Conservation (phyloP, 2,888 invertebrate species). For the Masnerella sp. region DNA sequence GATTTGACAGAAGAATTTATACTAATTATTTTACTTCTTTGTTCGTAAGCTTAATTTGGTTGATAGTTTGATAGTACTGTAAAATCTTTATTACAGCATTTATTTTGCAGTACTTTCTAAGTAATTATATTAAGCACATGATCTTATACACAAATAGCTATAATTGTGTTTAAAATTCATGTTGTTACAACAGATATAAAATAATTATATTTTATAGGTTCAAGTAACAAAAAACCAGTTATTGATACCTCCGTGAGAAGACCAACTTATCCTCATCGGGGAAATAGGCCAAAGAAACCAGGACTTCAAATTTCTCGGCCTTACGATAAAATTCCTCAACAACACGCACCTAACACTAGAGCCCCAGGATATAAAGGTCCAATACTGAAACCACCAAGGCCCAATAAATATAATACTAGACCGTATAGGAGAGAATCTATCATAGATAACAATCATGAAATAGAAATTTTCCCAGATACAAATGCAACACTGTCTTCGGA, state of each 20-base stretch:
- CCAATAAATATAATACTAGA: slow-evolving; percentile 66
- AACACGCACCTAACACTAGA: slow-evolving; percentile 75
- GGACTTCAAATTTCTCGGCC: slow-evolving; percentile 66
- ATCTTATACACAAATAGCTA: neutral
- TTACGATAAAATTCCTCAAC: slow-evolving; percentile 74
- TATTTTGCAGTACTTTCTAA: neutral
- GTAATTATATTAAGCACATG: neutral
- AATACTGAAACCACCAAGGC: slow-evolving; percentile 65
- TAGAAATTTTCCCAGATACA: slow-evolving; percentile 62
- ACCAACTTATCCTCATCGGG: slow-evolving; percentile 64
- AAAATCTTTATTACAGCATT: neutral
- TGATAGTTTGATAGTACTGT: no score
- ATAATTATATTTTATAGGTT: slow-evolving; percentile 23
- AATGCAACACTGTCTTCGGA: slow-evolving; percentile 62
- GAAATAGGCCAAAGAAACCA: slow-evolving; percentile 71
- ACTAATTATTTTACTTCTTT: no score
- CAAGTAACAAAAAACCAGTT: slow-evolving; percentile 62
- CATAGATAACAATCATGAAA: slow-evolving; percentile 51
- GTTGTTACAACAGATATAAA: neutral
- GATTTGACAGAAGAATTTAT: no score
- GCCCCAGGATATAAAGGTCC: slow-evolving; percentile 76
- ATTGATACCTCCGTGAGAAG: slow-evolving; percentile 63
- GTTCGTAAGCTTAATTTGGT: no score
- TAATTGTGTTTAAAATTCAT: neutral
- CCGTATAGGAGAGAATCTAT: slow-evolving; percentile 74